Evolutionary conservation across 1,140 invertebrate genomes (phyloP).

Genomic region (Drosophila hydei): DNA sequence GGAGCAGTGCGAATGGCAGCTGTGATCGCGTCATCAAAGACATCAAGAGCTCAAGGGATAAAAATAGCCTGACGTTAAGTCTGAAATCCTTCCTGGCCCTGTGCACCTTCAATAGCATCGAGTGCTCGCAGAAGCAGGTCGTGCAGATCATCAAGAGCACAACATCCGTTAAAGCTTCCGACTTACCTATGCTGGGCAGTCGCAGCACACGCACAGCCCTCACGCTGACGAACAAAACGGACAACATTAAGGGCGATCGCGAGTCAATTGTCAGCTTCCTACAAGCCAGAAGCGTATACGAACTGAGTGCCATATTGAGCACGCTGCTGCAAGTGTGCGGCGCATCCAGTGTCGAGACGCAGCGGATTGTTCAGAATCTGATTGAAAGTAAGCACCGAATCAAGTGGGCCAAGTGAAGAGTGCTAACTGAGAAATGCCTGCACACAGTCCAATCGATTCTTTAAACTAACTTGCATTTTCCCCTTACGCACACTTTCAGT

Average conservation of each 20-base stretch:
- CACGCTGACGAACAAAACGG: not conserved
- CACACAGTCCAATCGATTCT: not conserved
- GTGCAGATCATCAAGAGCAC: conserved; percentile 62
- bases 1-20: conserved; percentile 38
- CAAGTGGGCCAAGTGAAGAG: not conserved
- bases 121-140: conserved; percentile 56
- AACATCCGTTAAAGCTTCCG: conserved; percentile 8
- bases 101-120: conserved; percentile 59
- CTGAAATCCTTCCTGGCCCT: conserved; percentile 61
- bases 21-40: conserved; percentile 56
- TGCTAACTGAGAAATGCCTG: not conserved
- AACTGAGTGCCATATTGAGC: conserved; percentile 49
- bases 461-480: not conserved
- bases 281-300: conserved; percentile 37
- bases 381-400: conserved; percentile 55
- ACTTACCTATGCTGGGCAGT: conserved; percentile 10
- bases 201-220: conserved; percentile 47
- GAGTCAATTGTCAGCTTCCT: conserved; percentile 52
- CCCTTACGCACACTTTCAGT: conserved; percentile 36
- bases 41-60: conserved; percentile 56
- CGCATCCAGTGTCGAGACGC: conserved; percentile 38
- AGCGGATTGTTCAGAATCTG: conserved; percentile 59
- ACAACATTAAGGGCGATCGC: conserved; percentile 42
- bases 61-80: conserved; percentile 51
- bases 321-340: conserved; percentile 57